These are phyloP conservation scores for Tetranychus cinnabarinus DNA, from an alignment of 1,140 invertebrate species.

Conservation along the genomic window DNA sequence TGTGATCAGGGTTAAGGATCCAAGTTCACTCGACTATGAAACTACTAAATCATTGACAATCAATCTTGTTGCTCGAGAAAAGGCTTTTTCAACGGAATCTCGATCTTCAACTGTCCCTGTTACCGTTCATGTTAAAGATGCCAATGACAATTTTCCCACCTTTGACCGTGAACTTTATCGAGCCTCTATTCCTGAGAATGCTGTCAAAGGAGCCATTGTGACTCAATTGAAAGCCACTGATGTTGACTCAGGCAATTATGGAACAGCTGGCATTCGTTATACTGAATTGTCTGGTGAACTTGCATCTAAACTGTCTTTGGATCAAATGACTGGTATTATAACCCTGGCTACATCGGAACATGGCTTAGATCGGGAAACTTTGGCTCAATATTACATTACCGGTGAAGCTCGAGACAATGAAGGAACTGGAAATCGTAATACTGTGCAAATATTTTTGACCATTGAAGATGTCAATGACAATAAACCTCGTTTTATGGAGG, in stretches of 20 bases:
- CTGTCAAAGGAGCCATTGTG: constrained; percentile 49
- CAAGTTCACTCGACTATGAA: constrained; percentile 57
- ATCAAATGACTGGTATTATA: constrained; percentile 54
- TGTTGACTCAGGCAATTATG: constrained; percentile 57
- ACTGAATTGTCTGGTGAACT: constrained; percentile 53
- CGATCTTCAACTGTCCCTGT: constrained; percentile 45
- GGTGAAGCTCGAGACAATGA: constrained; percentile 70
- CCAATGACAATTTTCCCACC: constrained; percentile 80
- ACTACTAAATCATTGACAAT: constrained; percentile 29
- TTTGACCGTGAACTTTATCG: constrained; percentile 47
- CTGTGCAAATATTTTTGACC: constrained; percentile 56
- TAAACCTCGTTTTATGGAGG: constrained; percentile 57
- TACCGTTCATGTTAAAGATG: constrained; percentile 58
- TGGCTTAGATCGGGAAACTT: constrained; percentile 64
- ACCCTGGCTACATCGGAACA: constrained; percentile 36
- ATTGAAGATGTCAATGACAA: constrained; percentile 71
- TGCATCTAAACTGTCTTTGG: constrained; percentile 50
- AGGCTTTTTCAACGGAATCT: background rate
- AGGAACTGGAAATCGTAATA: constrained; percentile 59
- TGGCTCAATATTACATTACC: constrained; percentile 62
- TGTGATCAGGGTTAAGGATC: constrained; percentile 62
- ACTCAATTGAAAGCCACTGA: constrained; percentile 50
- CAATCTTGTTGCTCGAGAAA: constrained; percentile 16
- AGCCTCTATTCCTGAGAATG: constrained; percentile 41
- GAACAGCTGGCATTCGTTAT: constrained; percentile 62